Percentiles rank a stretch among this genome's conserved stretches.
Conservation (phyloP, 2,888 invertebrate species). For the Phyto melanocephala region DNA sequence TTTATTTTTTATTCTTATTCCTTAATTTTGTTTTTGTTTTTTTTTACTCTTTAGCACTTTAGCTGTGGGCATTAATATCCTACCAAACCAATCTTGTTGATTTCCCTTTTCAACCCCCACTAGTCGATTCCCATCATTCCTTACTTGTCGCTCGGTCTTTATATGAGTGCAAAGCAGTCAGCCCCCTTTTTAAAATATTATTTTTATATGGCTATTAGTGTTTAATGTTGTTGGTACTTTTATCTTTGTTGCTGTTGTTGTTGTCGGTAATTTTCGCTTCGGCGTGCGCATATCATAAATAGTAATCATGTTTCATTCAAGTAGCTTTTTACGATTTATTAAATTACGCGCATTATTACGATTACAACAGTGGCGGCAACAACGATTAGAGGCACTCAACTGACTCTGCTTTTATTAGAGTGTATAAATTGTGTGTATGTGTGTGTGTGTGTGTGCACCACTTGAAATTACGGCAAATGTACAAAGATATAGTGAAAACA, state of each 20-base stretch:
- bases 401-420: conserved; percentile 23
- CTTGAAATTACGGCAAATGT: conserved; percentile 14
- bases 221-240: conserved; percentile 38
- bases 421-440: not conserved
- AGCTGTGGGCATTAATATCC: conserved; percentile 46
- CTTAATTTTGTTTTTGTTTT: conserved; percentile 20
- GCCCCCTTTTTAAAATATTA: conserved; percentile 26
- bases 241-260: conserved; percentile 24
- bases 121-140: not conserved
- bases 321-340: conserved; percentile 70
- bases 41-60: conserved; percentile 39
- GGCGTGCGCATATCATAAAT: conserved; percentile 68
- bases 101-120: not conserved
- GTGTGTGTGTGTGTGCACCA: not conserved
- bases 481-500: not conserved
- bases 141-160: not conserved
- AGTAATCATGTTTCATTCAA: conserved; percentile 70
- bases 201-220: conserved; percentile 44
- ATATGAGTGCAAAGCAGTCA: not conserved
- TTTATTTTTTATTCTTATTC: conserved; percentile 6
- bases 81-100: conserved; percentile 17
- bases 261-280: conserved; percentile 64
- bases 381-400: conserved; percentile 65
- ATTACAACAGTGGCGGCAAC: conserved; percentile 68
- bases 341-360: conserved; percentile 69